Conservation (phyloP, 1,140 invertebrate species). For the Pseudomyrmex gracilis region DNA sequence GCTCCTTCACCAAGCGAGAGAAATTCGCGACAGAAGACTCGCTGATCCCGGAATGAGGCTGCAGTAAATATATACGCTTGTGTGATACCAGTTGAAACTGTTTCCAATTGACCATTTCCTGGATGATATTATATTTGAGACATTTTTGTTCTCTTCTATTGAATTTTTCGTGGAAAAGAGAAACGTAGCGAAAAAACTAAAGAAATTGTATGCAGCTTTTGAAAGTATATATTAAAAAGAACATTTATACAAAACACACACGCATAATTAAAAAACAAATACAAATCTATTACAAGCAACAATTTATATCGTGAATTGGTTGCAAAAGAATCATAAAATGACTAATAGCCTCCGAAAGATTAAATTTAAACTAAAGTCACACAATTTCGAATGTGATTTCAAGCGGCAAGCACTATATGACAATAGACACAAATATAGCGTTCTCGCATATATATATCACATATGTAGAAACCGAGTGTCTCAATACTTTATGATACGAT, state of each 20-base stretch:
- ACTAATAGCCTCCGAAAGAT: neutral
- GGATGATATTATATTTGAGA: neutral
- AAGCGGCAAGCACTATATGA: neutral
- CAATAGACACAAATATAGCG: constrained; percentile 17
- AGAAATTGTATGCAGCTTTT: neutral
- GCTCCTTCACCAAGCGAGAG: constrained; percentile 38
- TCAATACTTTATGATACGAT: constrained; percentile 50
- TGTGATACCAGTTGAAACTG: constrained; percentile 15
- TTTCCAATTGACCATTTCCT: neutral
- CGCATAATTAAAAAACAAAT: too few species aligned
- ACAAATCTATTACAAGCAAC: neutral
- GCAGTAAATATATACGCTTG: neutral
- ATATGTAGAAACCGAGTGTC: constrained; percentile 14
- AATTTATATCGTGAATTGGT: neutral
- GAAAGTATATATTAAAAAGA: too few species aligned
- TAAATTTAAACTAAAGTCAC: constrained; percentile 1
- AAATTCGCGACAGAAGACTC: constrained; percentile 42
- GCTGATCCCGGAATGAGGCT: neutral
- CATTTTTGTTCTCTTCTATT: neutral
- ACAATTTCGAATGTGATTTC: constrained; percentile 10
- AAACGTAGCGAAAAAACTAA: neutral
- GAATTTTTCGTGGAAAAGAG: neutral
- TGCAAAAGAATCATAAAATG: neutral
- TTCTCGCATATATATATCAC: neutral
- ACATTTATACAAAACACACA: too few species aligned